Evolutionary conservation across 1,140 invertebrate genomes (phyloP).

Genomic region (Semibalanus balanoides): DNA sequence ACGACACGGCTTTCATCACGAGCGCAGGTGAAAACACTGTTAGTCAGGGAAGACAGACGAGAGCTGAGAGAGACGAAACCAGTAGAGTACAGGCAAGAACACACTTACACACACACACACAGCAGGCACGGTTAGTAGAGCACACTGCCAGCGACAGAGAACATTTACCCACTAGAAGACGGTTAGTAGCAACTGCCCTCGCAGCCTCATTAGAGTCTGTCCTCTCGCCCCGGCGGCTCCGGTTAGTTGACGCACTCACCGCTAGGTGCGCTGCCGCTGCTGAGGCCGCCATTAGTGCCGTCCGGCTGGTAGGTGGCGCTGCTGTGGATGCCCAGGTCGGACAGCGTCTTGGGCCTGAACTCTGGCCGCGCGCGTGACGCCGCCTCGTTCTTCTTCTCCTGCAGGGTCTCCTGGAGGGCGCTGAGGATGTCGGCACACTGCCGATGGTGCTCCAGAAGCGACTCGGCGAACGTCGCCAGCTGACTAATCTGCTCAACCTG

Average conservation of each 20-base stretch:
- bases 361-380: slow-evolving; percentile 71
- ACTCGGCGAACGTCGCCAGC: slow-evolving; percentile 84
- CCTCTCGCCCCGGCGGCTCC: too few species aligned
- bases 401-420: slow-evolving; percentile 64
- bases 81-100: too few species aligned
- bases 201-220: too few species aligned
- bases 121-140: too few species aligned
- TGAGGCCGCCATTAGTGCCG: slow-evolving; percentile 38
- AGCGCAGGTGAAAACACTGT: too few species aligned
- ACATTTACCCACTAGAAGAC: too few species aligned
- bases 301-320: slow-evolving; percentile 40
- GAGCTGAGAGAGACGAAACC: too few species aligned
- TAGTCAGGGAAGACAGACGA: too few species aligned
- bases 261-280: slow-evolving; percentile 9
- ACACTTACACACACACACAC: too few species aligned
- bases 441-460: slow-evolving; percentile 86
- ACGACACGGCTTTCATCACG: too few species aligned
- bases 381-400: slow-evolving; percentile 83
- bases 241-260: slow-evolving; percentile 11
- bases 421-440: slow-evolving; percentile 85
- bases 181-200: too few species aligned
- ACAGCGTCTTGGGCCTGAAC: slow-evolving; percentile 82
- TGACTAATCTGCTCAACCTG: slow-evolving; percentile 95
- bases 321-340: slow-evolving; percentile 57
- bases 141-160: too few species aligned